phyloP scores from a whole-genome alignment of 2,888 invertebrate species.

The Rosalia funebris region DNA sequence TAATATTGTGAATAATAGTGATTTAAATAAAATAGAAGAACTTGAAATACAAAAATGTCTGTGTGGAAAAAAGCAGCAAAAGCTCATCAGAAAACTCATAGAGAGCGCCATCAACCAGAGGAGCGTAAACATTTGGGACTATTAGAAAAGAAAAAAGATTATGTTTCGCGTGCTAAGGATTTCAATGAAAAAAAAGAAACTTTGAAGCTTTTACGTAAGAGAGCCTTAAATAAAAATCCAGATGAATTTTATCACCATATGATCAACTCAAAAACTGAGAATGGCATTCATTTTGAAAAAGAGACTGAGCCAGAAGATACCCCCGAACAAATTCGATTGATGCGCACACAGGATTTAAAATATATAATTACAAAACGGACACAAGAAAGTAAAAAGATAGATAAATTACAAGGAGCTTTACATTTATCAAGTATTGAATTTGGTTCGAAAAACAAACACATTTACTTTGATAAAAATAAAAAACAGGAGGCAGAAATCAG shows the following conservation, averaged over 20 bases:
- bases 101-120: slow-evolving; percentile 87
- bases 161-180: slow-evolving; percentile 80
- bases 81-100: slow-evolving; percentile 83
- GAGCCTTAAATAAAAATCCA: slow-evolving; percentile 93
- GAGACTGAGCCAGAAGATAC: slow-evolving; percentile 79
- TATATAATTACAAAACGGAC: slow-evolving; percentile 89
- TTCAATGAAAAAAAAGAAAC: slow-evolving; percentile 85
- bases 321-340: slow-evolving; percentile 85
- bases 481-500: slow-evolving; percentile 72
- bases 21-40: too few species aligned
- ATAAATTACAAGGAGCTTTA: slow-evolving; percentile 78
- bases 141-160: slow-evolving; percentile 91
- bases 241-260: slow-evolving; percentile 99
- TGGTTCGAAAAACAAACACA: slow-evolving; percentile 78
- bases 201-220: slow-evolving; percentile 81
- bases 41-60: too few species aligned
- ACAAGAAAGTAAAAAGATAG: slow-evolving; percentile 82
- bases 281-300: slow-evolving; percentile 73
- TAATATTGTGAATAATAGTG: too few species aligned
- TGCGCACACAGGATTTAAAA: slow-evolving; percentile 91
- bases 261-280: slow-evolving; percentile 83
- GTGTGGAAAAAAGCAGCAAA: slow-evolving; percentile 91
- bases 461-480: slow-evolving; percentile 81
- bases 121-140: slow-evolving; percentile 80
- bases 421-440: slow-evolving; percentile 84